Evolutionary conservation across 2,797 vertebrate species (phyloP), one percentile per base, ranked within the genome.

Genomic region (Syndactyla subalaris): DNA sequence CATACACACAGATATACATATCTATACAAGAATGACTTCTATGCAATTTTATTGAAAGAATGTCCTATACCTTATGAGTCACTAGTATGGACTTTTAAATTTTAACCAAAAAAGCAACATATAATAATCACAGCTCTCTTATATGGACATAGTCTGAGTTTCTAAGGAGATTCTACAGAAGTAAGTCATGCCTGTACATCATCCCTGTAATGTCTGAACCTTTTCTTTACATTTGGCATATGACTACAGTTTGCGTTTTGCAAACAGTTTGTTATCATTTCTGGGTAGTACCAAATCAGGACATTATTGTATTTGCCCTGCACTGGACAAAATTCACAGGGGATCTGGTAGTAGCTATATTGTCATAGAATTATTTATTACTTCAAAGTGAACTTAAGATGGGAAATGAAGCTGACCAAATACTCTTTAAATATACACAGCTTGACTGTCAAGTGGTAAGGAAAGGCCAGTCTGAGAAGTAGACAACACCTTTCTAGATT

Each of bases 121-220:
- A 12, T 21, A 78, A 14, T 23, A 73, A 34, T 74, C 86, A 3
- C 30, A 32, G 30, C 26, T 45, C 21, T 55, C 18, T 74, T 68
- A 17, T 19, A 52, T 26, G 30, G 17, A 7, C 0, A 0, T 4
- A 24, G 19, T 70, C 15, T 12, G 51, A 19, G 10, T 86, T 90
- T 83, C 48, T 59, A 45, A 55, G 52, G 52, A 66, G 12, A 66
- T 18, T 13, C 27, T 59, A 66, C 52, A 77, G 52, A 83, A 91
- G 30, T 14, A 89, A 73, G 11, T 66, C 29, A 58, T 29, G 27
- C 3, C 34, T 11, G 5, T 12, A 8, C 7, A 36, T 70, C 8
- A 39, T 51, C 19, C 36, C 20, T 34, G 14, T 41, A 73, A 58
- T 29, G 14, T 49, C 30, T 51, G 36, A 78, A 58, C 48, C 9